phyloP scores from a whole-genome alignment of 2,113 vertebrate species.

The Aptenodytes patagonicus region DNA sequence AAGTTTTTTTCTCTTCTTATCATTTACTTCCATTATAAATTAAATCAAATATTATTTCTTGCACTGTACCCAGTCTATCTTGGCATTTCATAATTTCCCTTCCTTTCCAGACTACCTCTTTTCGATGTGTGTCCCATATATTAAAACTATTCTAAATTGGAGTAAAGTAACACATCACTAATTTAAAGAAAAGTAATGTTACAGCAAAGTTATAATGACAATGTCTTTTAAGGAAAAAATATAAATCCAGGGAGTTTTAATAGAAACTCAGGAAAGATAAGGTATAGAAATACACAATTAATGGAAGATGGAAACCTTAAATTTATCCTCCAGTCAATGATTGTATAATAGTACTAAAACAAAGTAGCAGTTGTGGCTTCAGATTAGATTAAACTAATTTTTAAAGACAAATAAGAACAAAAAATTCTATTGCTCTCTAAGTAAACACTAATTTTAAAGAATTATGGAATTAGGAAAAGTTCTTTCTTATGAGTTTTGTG shows the following conservation, averaged over 20 bases:
- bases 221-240: background rate
- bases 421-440: background rate
- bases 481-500: background rate
- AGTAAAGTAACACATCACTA: background rate
- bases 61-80: fast-evolving
- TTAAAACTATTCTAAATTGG: background rate
- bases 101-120: background rate
- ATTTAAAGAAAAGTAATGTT: background rate
- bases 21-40: background rate
- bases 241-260: background rate
- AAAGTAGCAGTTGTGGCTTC: background rate
- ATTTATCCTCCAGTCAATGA: background rate
- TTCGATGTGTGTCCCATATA: background rate
- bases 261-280: background rate
- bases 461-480: background rate
- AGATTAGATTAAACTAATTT: background rate
- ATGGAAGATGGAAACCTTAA: background rate
- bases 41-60: background rate
- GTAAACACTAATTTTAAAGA: background rate
- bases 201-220: background rate
- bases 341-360: background rate
- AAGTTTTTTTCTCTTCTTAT: background rate
- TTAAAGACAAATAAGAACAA: background rate
- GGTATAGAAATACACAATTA: background rate
- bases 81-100: background rate